phyloP scores from a whole-genome alignment of 2,113 vertebrate genomes.

The Petaurus breviceps region DNA sequence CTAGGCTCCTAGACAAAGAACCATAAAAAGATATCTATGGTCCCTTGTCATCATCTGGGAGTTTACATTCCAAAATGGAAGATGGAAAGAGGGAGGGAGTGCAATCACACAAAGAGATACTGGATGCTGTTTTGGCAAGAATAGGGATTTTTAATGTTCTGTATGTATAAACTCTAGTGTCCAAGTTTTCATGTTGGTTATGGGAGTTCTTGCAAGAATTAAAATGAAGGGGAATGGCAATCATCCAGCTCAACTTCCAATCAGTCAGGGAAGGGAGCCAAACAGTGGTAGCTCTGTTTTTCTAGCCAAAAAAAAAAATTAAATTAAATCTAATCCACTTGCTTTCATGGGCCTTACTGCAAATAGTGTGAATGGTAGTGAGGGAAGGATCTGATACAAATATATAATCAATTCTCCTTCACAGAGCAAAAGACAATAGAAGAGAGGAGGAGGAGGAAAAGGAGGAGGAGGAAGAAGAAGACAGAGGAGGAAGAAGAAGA shows the following conservation, averaged over 20 bases:
- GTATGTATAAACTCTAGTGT: slow-evolving; percentile 25
- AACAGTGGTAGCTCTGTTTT: background rate
- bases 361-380: slow-evolving; percentile 38
- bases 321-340: slow-evolving; percentile 28
- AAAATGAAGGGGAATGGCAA: background rate
- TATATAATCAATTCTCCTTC: background rate
- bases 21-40: slow-evolving; percentile 36
- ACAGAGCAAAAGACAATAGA: slow-evolving; percentile 17
- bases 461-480: no score
- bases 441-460: background rate
- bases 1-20: slow-evolving; percentile 35
- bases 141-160: slow-evolving; percentile 49
- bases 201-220: slow-evolving; percentile 21
- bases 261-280: background rate
- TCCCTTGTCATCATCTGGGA: slow-evolving; percentile 13
- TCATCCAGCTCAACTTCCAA: slow-evolving; percentile 2
- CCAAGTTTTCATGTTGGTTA: slow-evolving; percentile 3
- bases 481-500: no score
- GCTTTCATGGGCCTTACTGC: background rate
- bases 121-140: slow-evolving; percentile 24
- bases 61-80: slow-evolving; percentile 41
- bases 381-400: background rate
- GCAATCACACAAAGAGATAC: slow-evolving; percentile 11
- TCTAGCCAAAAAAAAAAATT: background rate
- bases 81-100: background rate